Conservation (phyloP, 2,113 vertebrate species). For the Marcusenius ussheri region DNA sequence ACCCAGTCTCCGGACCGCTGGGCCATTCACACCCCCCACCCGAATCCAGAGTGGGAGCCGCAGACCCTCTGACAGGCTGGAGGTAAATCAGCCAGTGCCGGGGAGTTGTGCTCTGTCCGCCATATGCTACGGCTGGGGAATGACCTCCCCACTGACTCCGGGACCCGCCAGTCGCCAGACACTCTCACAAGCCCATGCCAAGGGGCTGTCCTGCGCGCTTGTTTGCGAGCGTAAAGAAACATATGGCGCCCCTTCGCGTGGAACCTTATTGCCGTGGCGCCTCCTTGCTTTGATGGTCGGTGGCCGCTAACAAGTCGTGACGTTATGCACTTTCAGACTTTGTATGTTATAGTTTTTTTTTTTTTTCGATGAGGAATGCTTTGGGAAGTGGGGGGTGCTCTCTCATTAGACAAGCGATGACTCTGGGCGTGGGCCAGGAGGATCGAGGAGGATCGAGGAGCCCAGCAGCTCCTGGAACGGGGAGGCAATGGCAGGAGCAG, state of each 20-base stretch:
- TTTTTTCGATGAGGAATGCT: too few relatives aligned
- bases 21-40: background rate
- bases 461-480: background rate
- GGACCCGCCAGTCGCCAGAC: slow-evolving; percentile 18
- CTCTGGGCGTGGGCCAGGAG: background rate
- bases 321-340: background rate
- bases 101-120: slow-evolving; percentile 9
- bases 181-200: slow-evolving; percentile 18
- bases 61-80: slow-evolving; percentile 17
- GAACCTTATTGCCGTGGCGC: background rate
- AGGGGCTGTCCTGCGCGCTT: slow-evolving; percentile 2
- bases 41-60: background rate
- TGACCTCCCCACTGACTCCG: slow-evolving; percentile 19
- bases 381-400: background rate
- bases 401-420: background rate
- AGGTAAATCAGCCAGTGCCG: slow-evolving; percentile 13
- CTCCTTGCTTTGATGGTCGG: background rate
- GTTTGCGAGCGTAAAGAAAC: background rate
- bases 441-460: background rate
- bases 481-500: background rate
- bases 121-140: slow-evolving; percentile 16
- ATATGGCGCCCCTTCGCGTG: background rate
- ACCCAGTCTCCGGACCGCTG: slow-evolving; percentile 6
- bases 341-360: background rate
- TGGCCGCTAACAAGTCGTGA: background rate